Evolutionary conservation across 2,888 invertebrate species (phyloP).

Genomic region (Loripinus fragilis): DNA sequence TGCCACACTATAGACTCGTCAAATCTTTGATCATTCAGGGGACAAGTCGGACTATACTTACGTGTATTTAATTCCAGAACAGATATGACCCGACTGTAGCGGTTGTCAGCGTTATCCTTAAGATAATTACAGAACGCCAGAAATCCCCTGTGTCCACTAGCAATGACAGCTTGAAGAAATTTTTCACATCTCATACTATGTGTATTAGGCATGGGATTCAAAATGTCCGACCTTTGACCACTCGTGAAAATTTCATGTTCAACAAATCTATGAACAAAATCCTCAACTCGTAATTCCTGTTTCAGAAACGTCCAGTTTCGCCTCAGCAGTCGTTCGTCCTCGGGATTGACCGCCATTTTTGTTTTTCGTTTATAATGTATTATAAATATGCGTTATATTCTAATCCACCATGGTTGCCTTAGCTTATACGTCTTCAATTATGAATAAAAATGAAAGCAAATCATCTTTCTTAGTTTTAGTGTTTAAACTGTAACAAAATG

Average conservation of each 20-base stretch:
- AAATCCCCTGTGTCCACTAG: slow-evolving; percentile 60
- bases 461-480: too few species aligned
- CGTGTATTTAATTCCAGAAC: slow-evolving; percentile 34
- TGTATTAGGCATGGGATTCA: slow-evolving; percentile 47
- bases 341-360: slow-evolving; percentile 44
- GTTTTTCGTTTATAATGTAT: neutral
- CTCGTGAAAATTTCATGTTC: slow-evolving; percentile 53
- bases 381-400: neutral
- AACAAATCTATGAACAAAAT: slow-evolving; percentile 57
- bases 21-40: too few species aligned
- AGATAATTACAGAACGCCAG: slow-evolving; percentile 63
- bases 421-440: neutral
- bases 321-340: slow-evolving; percentile 59
- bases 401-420: neutral
- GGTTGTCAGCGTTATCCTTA: slow-evolving; percentile 54
- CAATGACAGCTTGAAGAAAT: slow-evolving; percentile 60
- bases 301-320: slow-evolving; percentile 62
- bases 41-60: neutral
- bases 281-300: slow-evolving; percentile 63
- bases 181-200: slow-evolving; percentile 57
- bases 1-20: too few species aligned
- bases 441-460: neutral
- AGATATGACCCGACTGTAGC: slow-evolving; percentile 45
- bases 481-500: too few species aligned
- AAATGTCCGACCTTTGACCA: slow-evolving; percentile 45